Evolutionary conservation across 2,113 vertebrate species (phyloP).

Genomic region (Nipponia nippon): DNA sequence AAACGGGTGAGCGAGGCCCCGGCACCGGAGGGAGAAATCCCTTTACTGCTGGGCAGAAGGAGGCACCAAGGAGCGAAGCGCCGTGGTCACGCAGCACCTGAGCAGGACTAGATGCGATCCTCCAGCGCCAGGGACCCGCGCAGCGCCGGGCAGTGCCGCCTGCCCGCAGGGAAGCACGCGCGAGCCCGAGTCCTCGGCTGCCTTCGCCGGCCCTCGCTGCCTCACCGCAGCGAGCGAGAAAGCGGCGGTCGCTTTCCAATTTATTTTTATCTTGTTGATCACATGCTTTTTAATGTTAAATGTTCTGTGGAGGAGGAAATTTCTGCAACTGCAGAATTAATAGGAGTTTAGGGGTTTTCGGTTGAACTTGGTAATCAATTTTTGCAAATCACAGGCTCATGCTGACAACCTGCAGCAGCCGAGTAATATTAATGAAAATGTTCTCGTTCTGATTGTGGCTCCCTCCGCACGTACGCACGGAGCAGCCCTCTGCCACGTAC

Average conservation of each 20-base stretch:
- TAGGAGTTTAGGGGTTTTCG: not conserved
- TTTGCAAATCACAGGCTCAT: not conserved
- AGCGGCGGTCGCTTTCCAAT: not conserved
- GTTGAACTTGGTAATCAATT: not conserved
- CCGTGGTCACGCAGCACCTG: rapidly evolving
- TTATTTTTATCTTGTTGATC: slow-evolving; percentile 63
- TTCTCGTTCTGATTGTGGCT: not conserved
- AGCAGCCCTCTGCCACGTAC: not conserved
- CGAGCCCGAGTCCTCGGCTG: not conserved
- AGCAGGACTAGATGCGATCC: not conserved
- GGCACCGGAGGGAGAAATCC: not conserved
- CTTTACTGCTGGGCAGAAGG: not conserved
- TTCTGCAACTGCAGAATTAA: slow-evolving; percentile 36
- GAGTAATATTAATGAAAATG: not conserved
- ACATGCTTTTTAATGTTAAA: slow-evolving; percentile 25
- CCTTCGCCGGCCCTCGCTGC: not conserved
- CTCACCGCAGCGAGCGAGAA: not conserved
- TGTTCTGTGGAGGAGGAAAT: slow-evolving; percentile 50
- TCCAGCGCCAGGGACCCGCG: not conserved
- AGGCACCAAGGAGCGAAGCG: not conserved
- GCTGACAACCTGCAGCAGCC: slow-evolving; percentile 19
- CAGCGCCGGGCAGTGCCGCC: not conserved
- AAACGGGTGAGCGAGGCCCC: rapidly evolving
- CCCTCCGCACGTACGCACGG: not conserved
- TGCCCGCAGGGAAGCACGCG: not conserved